Conservation (phyloP, 1,140 invertebrate genomes). For the Drosophila sturtevanti region DNA sequence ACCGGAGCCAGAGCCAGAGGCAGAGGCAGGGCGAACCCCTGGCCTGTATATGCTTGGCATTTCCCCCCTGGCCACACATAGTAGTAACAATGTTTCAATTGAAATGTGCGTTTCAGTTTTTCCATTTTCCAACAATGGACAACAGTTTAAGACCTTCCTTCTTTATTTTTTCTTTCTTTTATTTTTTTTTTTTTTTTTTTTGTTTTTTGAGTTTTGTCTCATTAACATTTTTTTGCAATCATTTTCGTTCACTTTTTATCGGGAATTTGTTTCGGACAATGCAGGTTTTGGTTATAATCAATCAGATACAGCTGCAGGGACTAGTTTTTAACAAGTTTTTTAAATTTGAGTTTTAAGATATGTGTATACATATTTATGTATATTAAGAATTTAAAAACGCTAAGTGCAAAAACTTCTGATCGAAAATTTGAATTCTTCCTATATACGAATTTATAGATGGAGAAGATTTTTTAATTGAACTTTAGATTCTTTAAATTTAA, state of each 20-base stretch:
- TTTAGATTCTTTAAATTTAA: no score
- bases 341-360: not conserved
- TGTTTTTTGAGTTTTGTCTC: constrained; percentile 11
- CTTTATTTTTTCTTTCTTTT: not conserved
- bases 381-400: not conserved
- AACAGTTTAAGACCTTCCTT: constrained; percentile 5
- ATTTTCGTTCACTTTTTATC: not conserved
- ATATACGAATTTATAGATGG: no score
- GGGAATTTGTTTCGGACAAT: not conserved
- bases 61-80: constrained; percentile 25
- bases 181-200: not conserved
- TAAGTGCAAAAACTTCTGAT: not conserved
- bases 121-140: not conserved
- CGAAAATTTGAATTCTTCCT: no score
- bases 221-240: constrained; percentile 15
- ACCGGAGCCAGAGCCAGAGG: not conserved
- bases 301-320: not conserved
- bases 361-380: no score
- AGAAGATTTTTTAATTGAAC: no score
- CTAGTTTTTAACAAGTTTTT: not conserved
- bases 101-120: constrained; percentile 46
- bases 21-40: not conserved
- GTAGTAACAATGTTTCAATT: constrained; percentile 49
- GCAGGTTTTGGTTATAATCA: not conserved
- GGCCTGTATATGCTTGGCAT: not conserved